Percentiles rank a stretch among this genome's conserved stretches.
These are phyloP conservation scores for Catalaphyllia jardinei DNA, from an alignment of 64 coral and sea anemone species.

Conservation along the genomic window DNA sequence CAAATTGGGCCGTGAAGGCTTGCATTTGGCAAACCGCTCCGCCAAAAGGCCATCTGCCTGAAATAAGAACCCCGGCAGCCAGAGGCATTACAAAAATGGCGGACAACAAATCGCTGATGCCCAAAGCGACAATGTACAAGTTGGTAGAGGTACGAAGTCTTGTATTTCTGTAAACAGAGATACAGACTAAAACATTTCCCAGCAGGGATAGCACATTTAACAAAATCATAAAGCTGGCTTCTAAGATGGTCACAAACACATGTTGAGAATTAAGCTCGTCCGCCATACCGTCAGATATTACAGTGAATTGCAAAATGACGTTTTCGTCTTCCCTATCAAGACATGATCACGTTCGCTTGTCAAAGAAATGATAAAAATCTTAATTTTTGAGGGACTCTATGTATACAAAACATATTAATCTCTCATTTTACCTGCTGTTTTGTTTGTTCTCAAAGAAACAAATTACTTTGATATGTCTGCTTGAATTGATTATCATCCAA, in stretches of 20 bases:
- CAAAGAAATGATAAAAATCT: too few species aligned
- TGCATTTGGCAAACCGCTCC: neutral
- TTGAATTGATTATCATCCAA: too few species aligned
- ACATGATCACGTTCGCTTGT: too few species aligned
- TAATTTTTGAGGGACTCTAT: too few species aligned
- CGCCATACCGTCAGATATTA: neutral
- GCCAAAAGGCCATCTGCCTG: constrained; percentile 4
- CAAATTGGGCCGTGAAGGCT: neutral
- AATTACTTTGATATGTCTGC: too few species aligned
- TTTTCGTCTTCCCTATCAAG: neutral
- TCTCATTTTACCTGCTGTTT: too few species aligned
- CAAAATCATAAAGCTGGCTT: neutral
- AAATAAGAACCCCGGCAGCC: neutral
- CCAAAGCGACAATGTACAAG: neutral
- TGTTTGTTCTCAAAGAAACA: neutral
- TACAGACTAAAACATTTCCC: neutral
- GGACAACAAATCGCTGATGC: neutral
- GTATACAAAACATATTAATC: too few species aligned
- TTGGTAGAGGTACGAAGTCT: neutral
- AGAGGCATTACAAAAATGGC: constrained; percentile 8
- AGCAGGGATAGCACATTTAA: neutral
- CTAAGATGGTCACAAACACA: neutral
- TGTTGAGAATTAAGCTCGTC: neutral
- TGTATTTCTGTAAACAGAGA: neutral
- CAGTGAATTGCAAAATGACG: neutral